Base-by-base conservation (phyloP, 2,888 invertebrate species). In the Oscheius myriophilus region DNA sequence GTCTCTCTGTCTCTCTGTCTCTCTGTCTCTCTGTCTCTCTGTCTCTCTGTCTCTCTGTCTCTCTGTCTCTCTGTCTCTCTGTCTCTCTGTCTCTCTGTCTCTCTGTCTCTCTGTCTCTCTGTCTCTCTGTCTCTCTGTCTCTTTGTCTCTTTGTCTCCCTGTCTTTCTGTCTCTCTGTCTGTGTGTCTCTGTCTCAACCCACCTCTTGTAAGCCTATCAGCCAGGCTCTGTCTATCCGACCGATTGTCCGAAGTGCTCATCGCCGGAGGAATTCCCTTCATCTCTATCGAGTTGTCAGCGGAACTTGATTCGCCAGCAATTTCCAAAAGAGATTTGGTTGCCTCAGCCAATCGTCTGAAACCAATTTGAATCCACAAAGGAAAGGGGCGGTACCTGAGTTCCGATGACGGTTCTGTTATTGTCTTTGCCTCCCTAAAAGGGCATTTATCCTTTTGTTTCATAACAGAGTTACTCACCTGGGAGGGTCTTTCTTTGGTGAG, bases 211-310 rank as follows among this genome's bases (percentile, higher is more conserved):
- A 66, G 53, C 25, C 66, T 39, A 46, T 66, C 66, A n/a, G 66
- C 58, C 26, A 66, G 51, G 39, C 66, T 66, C 26, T 66, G 52
- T 66, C 66, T 23, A 43, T 58, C 58, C 7, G 41, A 33, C 33
- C 58, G 55, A 55, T 57, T 66, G 39, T 66, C 66, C 4, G 66
- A 66, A 1, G 66, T 49, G 21, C 57, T 57, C 66, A 66, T 66
- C 14, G 58, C 66, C 9, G 66, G 25, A 6, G 66, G 66, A 25
- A 66, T 57, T 55, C 49, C 25, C 49, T 49, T 25, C n/a, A 12
- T 9, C 33, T 25, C n/a, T 49, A 46, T 61, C 16, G 45, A 33
- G 46, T 18, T 46, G 33, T 61, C 46, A 25, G 49, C 49, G 57
- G 16, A 39, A 41, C 33, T 33, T 46, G 61, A 46, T 49, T 61